Conservation (phyloP, 2,888 invertebrate genomes). For the Atherix ibis region DNA sequence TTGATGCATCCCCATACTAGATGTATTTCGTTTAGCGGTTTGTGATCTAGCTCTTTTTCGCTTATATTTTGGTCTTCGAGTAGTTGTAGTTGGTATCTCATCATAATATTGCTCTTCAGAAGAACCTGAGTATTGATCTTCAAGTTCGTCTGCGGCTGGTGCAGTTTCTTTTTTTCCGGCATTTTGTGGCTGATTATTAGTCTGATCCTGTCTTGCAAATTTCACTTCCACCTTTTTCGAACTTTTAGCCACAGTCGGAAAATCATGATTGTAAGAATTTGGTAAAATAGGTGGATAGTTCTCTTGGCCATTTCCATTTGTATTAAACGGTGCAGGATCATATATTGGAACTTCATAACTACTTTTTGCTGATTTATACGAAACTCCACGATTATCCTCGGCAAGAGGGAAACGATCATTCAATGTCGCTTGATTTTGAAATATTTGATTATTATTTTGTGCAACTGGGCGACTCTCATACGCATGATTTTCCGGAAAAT, state of each 20-base stretch:
- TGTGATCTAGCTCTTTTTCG: constrained; percentile 16
- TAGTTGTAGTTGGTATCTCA: constrained; percentile 1
- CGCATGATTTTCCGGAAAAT: constrained; percentile 9
- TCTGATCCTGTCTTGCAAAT: too few relatives aligned
- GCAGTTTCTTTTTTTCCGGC: too few relatives aligned
- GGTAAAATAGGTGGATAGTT: constrained; percentile 21
- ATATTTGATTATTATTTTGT: constrained; percentile 3
- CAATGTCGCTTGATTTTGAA: too few relatives aligned
- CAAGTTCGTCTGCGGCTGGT: too few relatives aligned
- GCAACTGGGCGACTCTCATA: constrained; percentile 7
- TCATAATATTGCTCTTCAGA: too few relatives aligned
- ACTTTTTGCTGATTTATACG: constrained; percentile 26
- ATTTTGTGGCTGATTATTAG: too few relatives aligned
- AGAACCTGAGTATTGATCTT: too few relatives aligned
- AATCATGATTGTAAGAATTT: constrained; percentile 11
- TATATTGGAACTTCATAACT: constrained; percentile 32
- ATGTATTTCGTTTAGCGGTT: constrained; percentile 21
- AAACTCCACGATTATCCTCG: constrained; percentile 22
- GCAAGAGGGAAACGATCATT: constrained; percentile 24
- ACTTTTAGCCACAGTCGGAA: constrained; percentile 8
- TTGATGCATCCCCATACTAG: constrained; percentile 14
- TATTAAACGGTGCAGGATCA: constrained; percentile 23
- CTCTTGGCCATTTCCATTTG: constrained; percentile 19
- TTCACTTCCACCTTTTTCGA: constrained; percentile 7
- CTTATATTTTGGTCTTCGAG: constrained; percentile 13